Evolutionary conservation across 2,797 vertebrate genomes (phyloP).

Genomic region (Pangasius sanitwongsei): DNA sequence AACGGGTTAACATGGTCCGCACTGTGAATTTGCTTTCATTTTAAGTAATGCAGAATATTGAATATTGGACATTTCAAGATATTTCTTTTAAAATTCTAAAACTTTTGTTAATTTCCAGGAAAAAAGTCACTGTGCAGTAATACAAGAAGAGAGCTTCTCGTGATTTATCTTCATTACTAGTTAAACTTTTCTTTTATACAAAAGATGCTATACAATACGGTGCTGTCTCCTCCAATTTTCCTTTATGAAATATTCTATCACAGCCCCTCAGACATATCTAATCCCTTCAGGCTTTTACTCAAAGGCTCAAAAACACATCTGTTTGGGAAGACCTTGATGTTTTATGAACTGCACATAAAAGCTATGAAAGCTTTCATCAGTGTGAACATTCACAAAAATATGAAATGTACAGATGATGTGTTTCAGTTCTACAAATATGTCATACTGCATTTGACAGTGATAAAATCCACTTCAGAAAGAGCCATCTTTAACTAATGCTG

Average conservation of each 20-base stretch:
- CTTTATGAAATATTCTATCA: conserved; percentile 1
- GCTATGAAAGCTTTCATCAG: neutral
- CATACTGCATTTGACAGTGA: neutral
- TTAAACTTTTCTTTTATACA: neutral
- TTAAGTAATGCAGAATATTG: neutral
- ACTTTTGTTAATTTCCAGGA: neutral
- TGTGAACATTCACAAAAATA: neutral
- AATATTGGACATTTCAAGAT: neutral
- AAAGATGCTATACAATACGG: neutral
- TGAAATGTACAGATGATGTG: neutral
- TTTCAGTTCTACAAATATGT: neutral
- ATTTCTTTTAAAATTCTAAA: neutral
- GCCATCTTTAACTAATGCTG: neutral
- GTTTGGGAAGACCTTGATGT: conserved; percentile 21
- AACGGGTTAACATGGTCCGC: neutral
- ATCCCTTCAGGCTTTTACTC: conserved; percentile 13
- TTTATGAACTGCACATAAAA: conserved; percentile 8
- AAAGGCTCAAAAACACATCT: conserved; percentile 16
- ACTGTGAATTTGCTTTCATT: neutral
- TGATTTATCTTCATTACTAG: conserved; percentile 18
- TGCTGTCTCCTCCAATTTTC: neutral
- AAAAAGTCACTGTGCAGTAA: neutral
- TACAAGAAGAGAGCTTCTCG: neutral
- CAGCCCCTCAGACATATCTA: neutral
- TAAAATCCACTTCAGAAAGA: conserved; percentile 12